A percentile compares a stretch with the other conserved stretches of the same genome.
Conservation (phyloP, 2,888 invertebrate genomes). For the Cotesia congregata region DNA sequence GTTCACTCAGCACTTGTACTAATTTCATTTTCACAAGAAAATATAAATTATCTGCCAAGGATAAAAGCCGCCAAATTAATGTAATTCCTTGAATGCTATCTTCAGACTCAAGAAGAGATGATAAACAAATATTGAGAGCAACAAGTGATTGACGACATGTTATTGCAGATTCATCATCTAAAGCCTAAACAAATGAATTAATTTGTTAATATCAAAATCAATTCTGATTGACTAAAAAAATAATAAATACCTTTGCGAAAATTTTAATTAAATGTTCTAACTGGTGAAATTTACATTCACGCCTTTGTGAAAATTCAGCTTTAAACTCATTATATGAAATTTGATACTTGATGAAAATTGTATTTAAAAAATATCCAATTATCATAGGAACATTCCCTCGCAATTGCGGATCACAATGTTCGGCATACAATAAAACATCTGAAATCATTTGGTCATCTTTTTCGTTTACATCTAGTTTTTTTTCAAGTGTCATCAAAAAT, state of each 20-base stretch:
- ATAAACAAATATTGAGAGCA: slow-evolving; percentile 75
- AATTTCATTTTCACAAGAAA: slow-evolving; percentile 88
- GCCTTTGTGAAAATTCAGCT: slow-evolving; percentile 27
- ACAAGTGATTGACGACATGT: slow-evolving; percentile 81
- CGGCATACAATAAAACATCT: slow-evolving; percentile 80
- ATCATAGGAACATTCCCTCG: slow-evolving; percentile 80
- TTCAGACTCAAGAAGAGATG: slow-evolving; percentile 75
- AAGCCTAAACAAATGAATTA: slow-evolving; percentile 72
- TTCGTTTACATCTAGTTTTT: slow-evolving; percentile 51
- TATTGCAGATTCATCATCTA: slow-evolving; percentile 82
- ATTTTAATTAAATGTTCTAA: slow-evolving; percentile 73
- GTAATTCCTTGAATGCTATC: slow-evolving; percentile 74
- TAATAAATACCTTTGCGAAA: slow-evolving; percentile 72
- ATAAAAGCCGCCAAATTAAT: slow-evolving; percentile 76
- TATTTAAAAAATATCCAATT: slow-evolving; percentile 78
- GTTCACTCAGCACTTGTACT: slow-evolving; percentile 75
- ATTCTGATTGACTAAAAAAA: no score
- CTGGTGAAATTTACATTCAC: slow-evolving; percentile 56
- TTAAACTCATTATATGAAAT: slow-evolving; percentile 71
- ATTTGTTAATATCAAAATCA: no score
- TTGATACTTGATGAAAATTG: slow-evolving; percentile 74
- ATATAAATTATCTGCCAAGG: slow-evolving; percentile 81
- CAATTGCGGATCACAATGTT: slow-evolving; percentile 86
- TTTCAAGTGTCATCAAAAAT: slow-evolving; percentile 75
- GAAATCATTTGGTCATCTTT: slow-evolving; percentile 74